Base-by-base conservation (phyloP, 2,888 invertebrate genomes). In the Automeris io region DNA sequence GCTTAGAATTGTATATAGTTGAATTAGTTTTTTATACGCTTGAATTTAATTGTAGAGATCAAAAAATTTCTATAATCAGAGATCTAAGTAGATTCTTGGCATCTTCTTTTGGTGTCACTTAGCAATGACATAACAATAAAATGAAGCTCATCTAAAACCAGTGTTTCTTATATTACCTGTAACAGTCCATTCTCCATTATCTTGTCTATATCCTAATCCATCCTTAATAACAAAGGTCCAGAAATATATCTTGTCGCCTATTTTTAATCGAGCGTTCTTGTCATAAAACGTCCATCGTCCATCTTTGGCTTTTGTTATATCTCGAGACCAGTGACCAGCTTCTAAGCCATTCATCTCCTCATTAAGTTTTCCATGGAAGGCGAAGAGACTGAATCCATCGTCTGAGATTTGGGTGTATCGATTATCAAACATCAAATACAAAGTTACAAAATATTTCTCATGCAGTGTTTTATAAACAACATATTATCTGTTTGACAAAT, bases 211-310 rank as follows among this genome's bases (percentile, higher is more conserved):
- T 0, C 93, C 93, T 16, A 92, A 63, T 0, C 92, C 91, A 47
- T 91, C 77, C 56, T 90, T 90, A 33, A 92, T 86, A 0, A 92
- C 91, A 56, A 90, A 93, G 0, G 92, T 89, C 94, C 94, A 94
- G 65, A 91, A 94, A 66, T 93, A 91, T 13, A 94, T 67, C 2
- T 78, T 88, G 58, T 94, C 94, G 0, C 92, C 93, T 0, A 79
- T 54, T 50, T 91, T 90, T n/a, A 94, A 63, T 40, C 70, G 53
- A 0, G 90, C 88, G 1, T 69, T 70, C 1, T 74, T 79, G 59
- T 93, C 92, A 11, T 85, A 79, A 61, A 91, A 94, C 0, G 78
- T 89, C 92, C 92, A 94, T 42, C 89, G 78, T 2, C 91, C 92
- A 35, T 90, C 75, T 49, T 88, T 90, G 0, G 87, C 64, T 46